Conservation (phyloP, 2,797 vertebrate species). For the Momotus momota region DNA sequence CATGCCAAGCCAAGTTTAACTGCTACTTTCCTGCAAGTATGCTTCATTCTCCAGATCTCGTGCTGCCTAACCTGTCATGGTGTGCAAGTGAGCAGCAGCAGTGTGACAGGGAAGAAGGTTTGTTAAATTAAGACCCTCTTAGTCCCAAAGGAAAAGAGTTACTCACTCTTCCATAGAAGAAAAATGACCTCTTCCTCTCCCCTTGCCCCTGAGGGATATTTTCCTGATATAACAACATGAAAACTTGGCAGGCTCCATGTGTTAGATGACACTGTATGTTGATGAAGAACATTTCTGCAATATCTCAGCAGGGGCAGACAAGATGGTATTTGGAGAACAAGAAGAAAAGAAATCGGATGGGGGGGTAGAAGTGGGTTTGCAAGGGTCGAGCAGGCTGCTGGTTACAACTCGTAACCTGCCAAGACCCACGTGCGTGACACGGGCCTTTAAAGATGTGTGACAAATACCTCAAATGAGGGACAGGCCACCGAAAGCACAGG, state of each 20-base stretch:
- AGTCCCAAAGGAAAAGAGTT: conserved; percentile 57
- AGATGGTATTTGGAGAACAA: conserved; percentile 44
- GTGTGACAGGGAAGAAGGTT: conserved; percentile 3
- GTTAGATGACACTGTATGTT: conserved; percentile 57
- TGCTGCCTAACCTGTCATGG: background rate
- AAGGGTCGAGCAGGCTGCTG: background rate
- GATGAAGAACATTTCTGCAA: conserved; percentile 54
- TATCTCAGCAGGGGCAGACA: conserved; percentile 43
- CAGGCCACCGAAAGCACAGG: background rate
- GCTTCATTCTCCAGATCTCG: background rate
- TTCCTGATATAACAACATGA: conserved; percentile 48
- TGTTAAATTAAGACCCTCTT: conserved; percentile 54
- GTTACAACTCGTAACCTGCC: conserved; percentile 18
- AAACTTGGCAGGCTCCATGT: conserved; percentile 59
- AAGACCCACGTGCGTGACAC: background rate
- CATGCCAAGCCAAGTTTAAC: conserved; percentile 24
- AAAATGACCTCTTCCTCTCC: conserved; percentile 56
- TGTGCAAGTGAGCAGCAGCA: conserved; percentile 47
- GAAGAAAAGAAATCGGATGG: conserved; percentile 38
- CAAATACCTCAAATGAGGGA: conserved; percentile 9
- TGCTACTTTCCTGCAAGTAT: conserved; percentile 45
- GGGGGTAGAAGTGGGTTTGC: conserved; percentile 4
- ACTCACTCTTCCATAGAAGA: conserved; percentile 63
- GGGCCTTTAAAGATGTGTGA: conserved; percentile 6
- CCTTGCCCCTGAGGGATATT: conserved; percentile 40